Evolutionary conservation across 2,888 invertebrate genomes (phyloP), one percentile per base, ranked within the genome.

Genomic region (Morpho helenor): DNA sequence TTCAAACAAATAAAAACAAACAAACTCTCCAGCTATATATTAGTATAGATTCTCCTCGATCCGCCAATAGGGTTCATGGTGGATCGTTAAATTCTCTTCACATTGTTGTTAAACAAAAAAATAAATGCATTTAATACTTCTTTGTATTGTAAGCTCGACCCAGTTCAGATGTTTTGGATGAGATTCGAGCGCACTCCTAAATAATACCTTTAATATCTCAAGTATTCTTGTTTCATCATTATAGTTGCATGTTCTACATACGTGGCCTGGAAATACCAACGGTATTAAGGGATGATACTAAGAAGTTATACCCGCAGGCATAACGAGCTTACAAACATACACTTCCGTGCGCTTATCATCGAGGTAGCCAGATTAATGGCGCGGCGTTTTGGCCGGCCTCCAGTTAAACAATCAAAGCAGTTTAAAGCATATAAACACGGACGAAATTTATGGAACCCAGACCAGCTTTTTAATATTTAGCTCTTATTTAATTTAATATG

Each of bases 331-430:
- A 56, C 53, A 53, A 58, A 54, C 58, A 50, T 53, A 58, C 54
- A 63, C 68, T 70, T 71, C 70, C 69, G 69, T 57, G 65, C 65
- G 70, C 69, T 62, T 62, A 65, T 57, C 66, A 67, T 61, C 67
- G 56, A 63, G 59, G 61, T 62, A 64, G 60, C 59, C 61, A 57
- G 62, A 68, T 68, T 65, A 66, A 75, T 66, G 69, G 71, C 69
- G 67, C 61, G 64, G 77, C 76, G 76, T 77, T 79, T 85, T 88
- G 88, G 87, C 84, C 42, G 60, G 57, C 52, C 65, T 76, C 87
- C 87, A 88, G 79, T 70, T 81, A 84, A 84, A 81, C 87, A 82
- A 85, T 87, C 85, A 82, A 54, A 74, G 66, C 79, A 75, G 74
- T 75, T 76, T 75, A 71, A 78, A 76, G 72, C 71, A 77, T 66